A percentile compares a stretch with the other conserved stretches of the same genome.
phyloP scores from a whole-genome alignment of 2,113 vertebrate species.

The Phalacrocorax pelagicus region DNA sequence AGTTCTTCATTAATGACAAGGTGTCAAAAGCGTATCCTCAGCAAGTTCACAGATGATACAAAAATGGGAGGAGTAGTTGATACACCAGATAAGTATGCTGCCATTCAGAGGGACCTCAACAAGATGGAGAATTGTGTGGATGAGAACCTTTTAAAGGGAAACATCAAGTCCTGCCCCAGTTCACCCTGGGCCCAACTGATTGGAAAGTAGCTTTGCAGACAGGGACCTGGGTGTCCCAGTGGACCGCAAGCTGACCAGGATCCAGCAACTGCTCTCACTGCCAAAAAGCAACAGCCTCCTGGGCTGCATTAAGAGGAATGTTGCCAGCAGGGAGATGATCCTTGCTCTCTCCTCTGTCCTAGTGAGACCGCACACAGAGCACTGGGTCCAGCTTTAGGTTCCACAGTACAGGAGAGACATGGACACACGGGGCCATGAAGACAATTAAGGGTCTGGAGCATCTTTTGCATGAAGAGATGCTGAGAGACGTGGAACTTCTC shows the following conservation, averaged over 20 bases:
- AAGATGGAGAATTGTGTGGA: background rate
- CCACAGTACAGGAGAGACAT: background rate
- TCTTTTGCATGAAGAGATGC: background rate
- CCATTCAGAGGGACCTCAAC: background rate
- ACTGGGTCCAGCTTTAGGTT: background rate
- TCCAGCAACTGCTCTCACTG: background rate
- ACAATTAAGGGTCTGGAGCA: background rate
- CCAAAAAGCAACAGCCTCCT: background rate
- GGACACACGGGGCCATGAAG: background rate
- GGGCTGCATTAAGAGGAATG: background rate
- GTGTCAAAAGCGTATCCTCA: background rate
- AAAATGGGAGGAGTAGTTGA: background rate
- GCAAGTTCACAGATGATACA: background rate
- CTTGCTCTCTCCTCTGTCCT: background rate
- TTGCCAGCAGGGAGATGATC: background rate
- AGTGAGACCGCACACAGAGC: background rate
- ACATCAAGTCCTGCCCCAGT: background rate
- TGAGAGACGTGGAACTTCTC: background rate
- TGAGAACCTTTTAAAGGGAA: background rate
- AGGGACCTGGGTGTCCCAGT: rapidly evolving
- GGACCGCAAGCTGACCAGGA: background rate
- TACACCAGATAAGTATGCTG: background rate
- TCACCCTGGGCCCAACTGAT: rapidly evolving
- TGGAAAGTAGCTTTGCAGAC: background rate
- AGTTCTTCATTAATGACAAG: background rate